A percentile compares a stretch with the other conserved stretches of the same genome.
These are phyloP conservation scores for Drosophila limbata DNA, from an alignment of 2,888 invertebrate species.

Conservation along the genomic window DNA sequence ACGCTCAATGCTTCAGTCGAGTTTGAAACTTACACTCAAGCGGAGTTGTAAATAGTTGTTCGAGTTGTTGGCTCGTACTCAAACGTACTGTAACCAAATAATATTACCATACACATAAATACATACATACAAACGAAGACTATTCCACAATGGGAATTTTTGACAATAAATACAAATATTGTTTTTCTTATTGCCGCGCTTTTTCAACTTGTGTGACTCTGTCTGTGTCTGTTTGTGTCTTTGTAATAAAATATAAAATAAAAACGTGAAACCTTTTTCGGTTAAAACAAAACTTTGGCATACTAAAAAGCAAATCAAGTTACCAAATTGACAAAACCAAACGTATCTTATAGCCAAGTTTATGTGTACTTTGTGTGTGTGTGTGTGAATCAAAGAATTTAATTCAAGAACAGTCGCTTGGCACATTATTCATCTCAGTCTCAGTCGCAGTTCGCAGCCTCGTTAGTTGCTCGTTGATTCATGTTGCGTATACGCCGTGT, in stretches of 20 bases:
- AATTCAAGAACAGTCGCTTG: constrained; percentile 36
- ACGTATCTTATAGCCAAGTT: constrained; percentile 25
- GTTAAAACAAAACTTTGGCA: constrained; percentile 18
- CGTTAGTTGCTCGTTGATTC: constrained; percentile 56
- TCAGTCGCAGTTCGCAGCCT: constrained; percentile 43
- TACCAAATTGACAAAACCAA: constrained; percentile 37
- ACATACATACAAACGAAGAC: constrained; percentile 11
- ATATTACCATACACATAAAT: constrained; percentile 26
- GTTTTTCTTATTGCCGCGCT: constrained; percentile 31
- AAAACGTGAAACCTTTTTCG: constrained; percentile 34
- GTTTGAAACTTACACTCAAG: constrained; percentile 85
- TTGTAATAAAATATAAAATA: constrained; percentile 40
- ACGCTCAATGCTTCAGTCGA: constrained; percentile 84
- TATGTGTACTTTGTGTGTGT: constrained; percentile 17
- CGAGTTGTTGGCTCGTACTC: constrained; percentile 85
- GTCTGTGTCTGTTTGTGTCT: constrained; percentile 21
- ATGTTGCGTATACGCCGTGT: constrained; percentile 42
- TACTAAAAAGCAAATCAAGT: constrained; percentile 42
- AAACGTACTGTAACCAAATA: constrained; percentile 82
- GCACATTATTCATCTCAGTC: constrained; percentile 42
- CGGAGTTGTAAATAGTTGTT: constrained; percentile 83
- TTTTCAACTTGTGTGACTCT: constrained; percentile 28
- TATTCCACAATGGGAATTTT: constrained; percentile 28
- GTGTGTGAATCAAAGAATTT: constrained; percentile 30
- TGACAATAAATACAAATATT: constrained; percentile 26